Evolutionary conservation across 2,888 invertebrate genomes (phyloP).

Genomic region (Caenorhabditis sinica): DNA sequence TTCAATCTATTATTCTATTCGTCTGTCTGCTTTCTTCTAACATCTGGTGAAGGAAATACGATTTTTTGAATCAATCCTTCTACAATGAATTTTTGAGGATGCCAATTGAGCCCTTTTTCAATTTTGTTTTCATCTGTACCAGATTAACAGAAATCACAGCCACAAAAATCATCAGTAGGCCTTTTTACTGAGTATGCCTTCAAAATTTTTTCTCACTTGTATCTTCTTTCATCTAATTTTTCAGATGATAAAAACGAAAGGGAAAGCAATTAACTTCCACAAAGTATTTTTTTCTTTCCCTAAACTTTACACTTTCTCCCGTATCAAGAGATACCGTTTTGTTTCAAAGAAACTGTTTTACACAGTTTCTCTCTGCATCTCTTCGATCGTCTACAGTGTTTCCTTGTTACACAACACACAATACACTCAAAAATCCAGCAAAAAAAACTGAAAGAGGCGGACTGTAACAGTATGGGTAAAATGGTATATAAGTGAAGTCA

Average conservation of each 20-base stretch:
- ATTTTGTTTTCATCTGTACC: no score
- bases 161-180: no score
- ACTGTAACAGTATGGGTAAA: conserved; percentile 39
- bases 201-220: not conserved
- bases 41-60: no score
- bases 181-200: no score
- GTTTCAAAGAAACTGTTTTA: conserved; percentile 30
- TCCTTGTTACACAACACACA: conserved; percentile 41
- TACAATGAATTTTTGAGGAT: no score
- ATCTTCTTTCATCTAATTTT: not conserved
- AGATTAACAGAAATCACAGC: no score
- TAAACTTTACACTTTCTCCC: conserved; percentile 50
- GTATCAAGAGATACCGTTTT: conserved; percentile 58
- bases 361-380: conserved; percentile 12
- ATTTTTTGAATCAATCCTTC: no score
- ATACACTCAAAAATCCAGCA: conserved; percentile 51
- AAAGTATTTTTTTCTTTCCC: conserved; percentile 19
- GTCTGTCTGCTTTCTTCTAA: no score
- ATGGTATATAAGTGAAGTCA: conserved; percentile 42
- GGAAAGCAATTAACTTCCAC: conserved; percentile 36
- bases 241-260: conserved; percentile 23
- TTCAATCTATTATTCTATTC: no score
- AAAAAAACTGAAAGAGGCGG: conserved; percentile 44
- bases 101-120: no score
- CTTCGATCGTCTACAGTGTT: conserved; percentile 7